Base-by-base conservation (phyloP, 2,888 invertebrate genomes). In the Xestia c-nigrum region DNA sequence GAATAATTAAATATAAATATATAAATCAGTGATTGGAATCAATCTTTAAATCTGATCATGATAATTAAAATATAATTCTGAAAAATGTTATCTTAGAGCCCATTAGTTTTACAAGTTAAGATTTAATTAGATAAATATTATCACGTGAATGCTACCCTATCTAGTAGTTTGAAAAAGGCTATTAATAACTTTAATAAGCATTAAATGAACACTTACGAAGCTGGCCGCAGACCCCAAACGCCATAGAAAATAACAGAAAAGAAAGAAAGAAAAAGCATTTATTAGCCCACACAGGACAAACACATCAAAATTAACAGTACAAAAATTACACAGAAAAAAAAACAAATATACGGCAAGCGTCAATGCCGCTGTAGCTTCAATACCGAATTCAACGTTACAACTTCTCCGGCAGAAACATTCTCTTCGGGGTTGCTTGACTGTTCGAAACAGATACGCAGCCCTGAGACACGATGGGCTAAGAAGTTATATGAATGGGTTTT, bases 51-150 rank as follows among this genome's bases (percentile, higher is more conserved):
- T 85, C 57, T 43, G 69, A 85, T 59, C 61, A 14, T 68, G 19
- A 67, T 65, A 72, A 61, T 65, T 61, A 66, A 74, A 69, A 63
- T 50, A 50, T 40, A 67, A 66, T 74, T 82, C 50, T 55, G 59
- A 69, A 74, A 67, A 78, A 59, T n/a, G 4, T 21, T 78, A 78
- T 78, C 66, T 47, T 52, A 12, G 9, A 72, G 64, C 66, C 74
- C 57, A 78, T 83, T 82, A 71, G 80, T 38, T 61, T 70, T 67
- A 74, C 73, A 83, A 71, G 72, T 31, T 50, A 47, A 71, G 47
- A 74, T 74, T 70, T 21, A 67, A 59, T 47, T 47, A 55, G 40
- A 81, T 72, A 24, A 40, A 38, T 78, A 3, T n/a, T 70, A 67
- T 70, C 70, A 61, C n/a, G 59, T 67, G n/a, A 71, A 80, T 63